phyloP scores from a whole-genome alignment of 1,140 invertebrate genomes.

The Ganaspis sp. region DNA sequence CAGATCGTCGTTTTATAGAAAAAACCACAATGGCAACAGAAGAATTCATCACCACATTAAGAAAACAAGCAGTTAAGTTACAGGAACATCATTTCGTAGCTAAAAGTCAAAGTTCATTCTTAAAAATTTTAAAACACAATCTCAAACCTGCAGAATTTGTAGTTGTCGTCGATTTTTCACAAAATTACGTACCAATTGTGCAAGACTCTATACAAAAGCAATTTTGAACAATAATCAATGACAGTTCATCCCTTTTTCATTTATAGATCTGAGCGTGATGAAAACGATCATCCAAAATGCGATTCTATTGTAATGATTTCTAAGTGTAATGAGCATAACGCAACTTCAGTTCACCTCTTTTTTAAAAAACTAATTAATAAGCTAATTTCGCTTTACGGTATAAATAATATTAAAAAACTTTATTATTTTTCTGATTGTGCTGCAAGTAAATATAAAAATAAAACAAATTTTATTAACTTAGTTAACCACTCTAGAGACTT shows the following conservation, averaged over 20 bases:
- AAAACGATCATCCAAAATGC: conserved; percentile 20
- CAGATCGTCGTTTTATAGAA: too few species aligned
- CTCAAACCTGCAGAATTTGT: conserved; percentile 33
- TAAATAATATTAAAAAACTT: conserved; percentile 38
- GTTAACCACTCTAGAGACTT: too few species aligned
- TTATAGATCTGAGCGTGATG: conserved; percentile 36
- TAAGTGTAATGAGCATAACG: conserved; percentile 34
- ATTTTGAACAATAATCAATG: conserved; percentile 42
- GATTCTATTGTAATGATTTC: conserved; percentile 41
- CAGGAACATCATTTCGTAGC: conserved; percentile 38
- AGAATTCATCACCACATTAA: too few species aligned
- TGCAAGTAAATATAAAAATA: neutral
- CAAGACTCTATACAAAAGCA: conserved; percentile 47
- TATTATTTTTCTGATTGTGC: conserved; percentile 36
- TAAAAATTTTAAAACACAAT: conserved; percentile 29
- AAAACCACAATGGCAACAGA: too few species aligned
- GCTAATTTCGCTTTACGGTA: neutral
- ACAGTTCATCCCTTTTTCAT: conserved; percentile 40
- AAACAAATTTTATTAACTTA: neutral
- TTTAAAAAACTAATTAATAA: conserved; percentile 34
- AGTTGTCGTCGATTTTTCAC: conserved; percentile 37
- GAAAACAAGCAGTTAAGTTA: neutral
- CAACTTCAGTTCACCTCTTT: conserved; percentile 39
- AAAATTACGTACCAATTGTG: conserved; percentile 38
- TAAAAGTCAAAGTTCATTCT: conserved; percentile 35